Percentiles rank a stretch among this genome's conserved stretches.
Evolutionary conservation across 2,797 vertebrate species (phyloP).

Genomic region (Alcedo atthis): DNA sequence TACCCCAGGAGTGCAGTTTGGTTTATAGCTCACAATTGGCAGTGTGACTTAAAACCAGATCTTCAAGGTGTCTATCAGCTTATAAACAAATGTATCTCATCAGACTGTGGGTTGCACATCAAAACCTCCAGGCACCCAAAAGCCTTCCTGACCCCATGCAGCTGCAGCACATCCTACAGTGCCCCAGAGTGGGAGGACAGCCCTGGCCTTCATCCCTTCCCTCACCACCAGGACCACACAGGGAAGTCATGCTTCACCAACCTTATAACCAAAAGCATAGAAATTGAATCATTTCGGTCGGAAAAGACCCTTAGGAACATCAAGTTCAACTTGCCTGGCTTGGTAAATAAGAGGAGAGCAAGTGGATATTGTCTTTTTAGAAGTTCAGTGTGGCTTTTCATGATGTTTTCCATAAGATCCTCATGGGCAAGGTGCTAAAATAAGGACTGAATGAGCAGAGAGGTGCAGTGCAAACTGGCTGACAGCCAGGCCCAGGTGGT

Average conservation of each 20-base stretch:
- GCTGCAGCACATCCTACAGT: neutral
- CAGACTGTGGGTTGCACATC: neutral
- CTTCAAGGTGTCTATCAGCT: neutral
- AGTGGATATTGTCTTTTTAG: neutral
- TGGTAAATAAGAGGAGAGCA: neutral
- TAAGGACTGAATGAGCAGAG: neutral
- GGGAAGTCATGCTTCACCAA: neutral
- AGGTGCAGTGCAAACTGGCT: neutral
- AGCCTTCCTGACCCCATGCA: fast-evolving
- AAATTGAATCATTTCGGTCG: neutral
- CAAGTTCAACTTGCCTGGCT: neutral
- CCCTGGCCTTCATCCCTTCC: neutral
- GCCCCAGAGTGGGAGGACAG: neutral
- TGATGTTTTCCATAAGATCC: neutral
- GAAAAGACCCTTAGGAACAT: neutral
- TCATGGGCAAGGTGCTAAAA: neutral
- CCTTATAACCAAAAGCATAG: neutral
- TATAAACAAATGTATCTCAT: neutral
- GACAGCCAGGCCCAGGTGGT: neutral
- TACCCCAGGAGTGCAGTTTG: neutral
- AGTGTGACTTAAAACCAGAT: neutral
- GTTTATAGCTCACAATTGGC: neutral
- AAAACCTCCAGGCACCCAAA: neutral
- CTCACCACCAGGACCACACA: neutral
- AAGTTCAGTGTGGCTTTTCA: neutral